phyloP scores from a whole-genome alignment of 2,797 vertebrate genomes.

The Poeciliopsis turneri region DNA sequence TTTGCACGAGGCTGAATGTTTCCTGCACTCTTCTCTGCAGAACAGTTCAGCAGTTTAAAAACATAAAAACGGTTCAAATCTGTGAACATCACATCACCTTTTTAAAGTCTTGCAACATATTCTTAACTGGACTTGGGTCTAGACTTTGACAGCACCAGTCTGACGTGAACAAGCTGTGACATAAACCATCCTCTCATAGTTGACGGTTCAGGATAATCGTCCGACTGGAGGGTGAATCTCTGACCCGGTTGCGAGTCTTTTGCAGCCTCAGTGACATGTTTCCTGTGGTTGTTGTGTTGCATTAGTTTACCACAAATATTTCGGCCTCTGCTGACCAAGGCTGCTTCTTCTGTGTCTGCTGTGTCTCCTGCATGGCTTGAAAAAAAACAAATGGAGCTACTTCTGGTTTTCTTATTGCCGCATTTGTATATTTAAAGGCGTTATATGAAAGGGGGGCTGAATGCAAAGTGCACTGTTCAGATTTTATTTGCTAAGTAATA shows the following conservation, averaged over 20 bases:
- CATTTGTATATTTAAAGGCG: not conserved
- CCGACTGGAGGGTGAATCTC: not conserved
- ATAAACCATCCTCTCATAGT: not conserved
- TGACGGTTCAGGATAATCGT: not conserved
- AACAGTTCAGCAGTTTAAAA: not conserved
- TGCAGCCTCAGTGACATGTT: not conserved
- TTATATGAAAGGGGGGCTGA: not conserved
- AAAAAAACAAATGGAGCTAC: not conserved
- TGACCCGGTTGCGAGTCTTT: not conserved
- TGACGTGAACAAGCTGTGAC: not conserved
- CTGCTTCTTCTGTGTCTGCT: not conserved
- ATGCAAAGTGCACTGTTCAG: not conserved
- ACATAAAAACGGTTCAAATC: not conserved
- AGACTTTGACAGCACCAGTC: not conserved
- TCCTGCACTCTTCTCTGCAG: not conserved
- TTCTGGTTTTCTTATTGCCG: not conserved
- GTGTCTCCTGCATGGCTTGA: not conserved
- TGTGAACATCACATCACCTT: not conserved
- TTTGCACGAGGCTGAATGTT: not conserved
- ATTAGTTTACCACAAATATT: not conserved
- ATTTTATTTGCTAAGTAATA: not conserved
- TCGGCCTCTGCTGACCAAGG: not conserved
- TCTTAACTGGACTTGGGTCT: not conserved
- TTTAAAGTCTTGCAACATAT: not conserved
- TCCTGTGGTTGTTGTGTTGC: not conserved